Evolutionary conservation across 2,797 vertebrate species (phyloP), one percentile per base, ranked within the genome.

Genomic region (Sebastes kiyomatsui): DNA sequence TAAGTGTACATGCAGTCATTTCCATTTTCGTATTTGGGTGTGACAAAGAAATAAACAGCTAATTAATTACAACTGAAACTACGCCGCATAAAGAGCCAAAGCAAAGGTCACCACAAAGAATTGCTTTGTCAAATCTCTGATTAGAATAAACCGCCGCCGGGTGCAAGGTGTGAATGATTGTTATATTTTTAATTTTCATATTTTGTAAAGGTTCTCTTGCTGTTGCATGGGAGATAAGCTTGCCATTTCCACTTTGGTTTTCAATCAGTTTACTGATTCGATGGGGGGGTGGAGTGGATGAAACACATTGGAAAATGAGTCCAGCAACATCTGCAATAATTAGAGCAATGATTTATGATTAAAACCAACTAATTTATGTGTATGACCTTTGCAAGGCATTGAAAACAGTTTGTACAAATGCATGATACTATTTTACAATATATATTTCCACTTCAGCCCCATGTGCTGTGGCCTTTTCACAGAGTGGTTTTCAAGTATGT

Each of bases 91-190:
- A 75, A 52, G 71, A 89, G 79, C 65, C 64, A 16, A 65, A 80
- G 81, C 66, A 86, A 85, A 85, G 82, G 84, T 84, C 80, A 61
- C 18, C 13, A n/a, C 75, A 72, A 35, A 62, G 67, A 66, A 68
- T 27, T 35, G 33, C 68, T 72, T 75, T 71, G 59, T 62, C 54
- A 67, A 81, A 79, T 72, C 20, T 66, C 60, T 56, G 52, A 62
- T 67, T 70, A 23, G 30, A 68, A 58, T n/a, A 65, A 62, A 33
- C 30, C 7, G 14, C 71, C 46, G 66, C 25, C 52, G 62, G 35
- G 5, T 67, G 54, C 5, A 27, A 54, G 67, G 25, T 22, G 54
- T 60, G 69, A 67, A 76, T 56, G 32, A 59, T 35, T 38, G 58
- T 49, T 58, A 38, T 23, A 60, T 56, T 33, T 66, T 56, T 23